Conservation (phyloP, 1,140 invertebrate genomes). For the Fopius arisanus region DNA sequence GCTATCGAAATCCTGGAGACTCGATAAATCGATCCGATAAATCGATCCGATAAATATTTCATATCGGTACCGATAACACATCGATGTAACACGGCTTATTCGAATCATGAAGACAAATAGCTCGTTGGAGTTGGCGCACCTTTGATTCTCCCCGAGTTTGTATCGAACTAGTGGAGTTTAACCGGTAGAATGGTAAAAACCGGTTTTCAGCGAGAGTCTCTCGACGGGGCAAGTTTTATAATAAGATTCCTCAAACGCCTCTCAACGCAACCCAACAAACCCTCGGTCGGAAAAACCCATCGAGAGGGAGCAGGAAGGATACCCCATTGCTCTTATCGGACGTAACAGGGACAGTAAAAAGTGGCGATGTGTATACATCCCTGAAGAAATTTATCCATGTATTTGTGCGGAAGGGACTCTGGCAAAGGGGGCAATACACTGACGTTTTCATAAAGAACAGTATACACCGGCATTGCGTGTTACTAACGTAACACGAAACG, state of each 20-base stretch:
- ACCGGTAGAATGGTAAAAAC: conserved; percentile 43
- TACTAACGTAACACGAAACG: conserved; percentile 10
- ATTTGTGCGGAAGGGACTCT: background rate
- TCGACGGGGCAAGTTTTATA: conserved; percentile 44
- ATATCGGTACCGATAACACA: background rate
- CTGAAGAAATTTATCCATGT: background rate
- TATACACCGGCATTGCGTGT: conserved; percentile 18
- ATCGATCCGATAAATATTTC: background rate
- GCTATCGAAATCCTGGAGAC: too few species aligned
- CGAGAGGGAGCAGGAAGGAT: conserved; percentile 12
- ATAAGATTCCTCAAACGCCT: conserved; percentile 47
- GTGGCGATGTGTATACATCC: background rate
- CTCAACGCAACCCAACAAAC: conserved; percentile 7
- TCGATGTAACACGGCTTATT: background rate
- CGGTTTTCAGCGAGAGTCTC: conserved; percentile 38
- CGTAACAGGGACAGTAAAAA: background rate
- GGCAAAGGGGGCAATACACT: conserved; percentile 14
- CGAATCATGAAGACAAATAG: background rate
- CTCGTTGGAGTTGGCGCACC: background rate
- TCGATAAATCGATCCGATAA: too few species aligned
- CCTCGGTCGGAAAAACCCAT: background rate
- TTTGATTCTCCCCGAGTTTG: background rate
- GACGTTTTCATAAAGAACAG: conserved; percentile 37
- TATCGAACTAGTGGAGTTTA: conserved; percentile 24
- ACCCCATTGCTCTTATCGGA: background rate